Evolutionary conservation across 2,797 vertebrate species (phyloP).

Genomic region (Lutjanus campechanus): DNA sequence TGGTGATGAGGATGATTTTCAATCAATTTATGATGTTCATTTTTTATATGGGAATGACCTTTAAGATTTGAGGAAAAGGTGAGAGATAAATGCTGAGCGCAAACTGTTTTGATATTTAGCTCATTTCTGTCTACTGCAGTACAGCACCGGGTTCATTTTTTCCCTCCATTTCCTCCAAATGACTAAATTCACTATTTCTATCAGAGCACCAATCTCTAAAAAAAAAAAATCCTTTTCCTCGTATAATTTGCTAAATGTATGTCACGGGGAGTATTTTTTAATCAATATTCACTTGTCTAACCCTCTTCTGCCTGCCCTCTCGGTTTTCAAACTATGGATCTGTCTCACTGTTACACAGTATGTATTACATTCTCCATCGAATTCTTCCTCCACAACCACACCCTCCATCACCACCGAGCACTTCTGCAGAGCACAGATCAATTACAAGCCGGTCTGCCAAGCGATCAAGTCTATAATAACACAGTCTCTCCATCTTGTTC

Average conservation of each 20-base stretch:
- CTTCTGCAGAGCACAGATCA: slow-evolving; percentile 79
- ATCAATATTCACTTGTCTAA: slow-evolving; percentile 71
- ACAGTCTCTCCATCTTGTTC: slow-evolving; percentile 80
- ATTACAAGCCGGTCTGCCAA: slow-evolving; percentile 79
- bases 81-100: slow-evolving; percentile 10
- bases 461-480: slow-evolving; percentile 85
- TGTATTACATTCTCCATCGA: slow-evolving; percentile 77
- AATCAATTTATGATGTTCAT: slow-evolving; percentile 18
- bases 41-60: slow-evolving; percentile 21
- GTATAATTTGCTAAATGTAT: slow-evolving; percentile 56
- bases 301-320: slow-evolving; percentile 62
- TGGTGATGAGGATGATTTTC: slow-evolving; percentile 25
- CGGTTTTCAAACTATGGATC: slow-evolving; percentile 74
- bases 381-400: slow-evolving; percentile 73
- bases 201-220: slow-evolving; percentile 28
- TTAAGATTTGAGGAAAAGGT: background rate
- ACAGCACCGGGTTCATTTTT: background rate
- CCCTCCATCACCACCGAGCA: slow-evolving; percentile 69
- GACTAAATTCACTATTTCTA: slow-evolving; percentile 8
- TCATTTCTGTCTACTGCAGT: slow-evolving; percentile 6
- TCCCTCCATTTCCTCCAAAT: slow-evolving; percentile 12
- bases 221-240: slow-evolving; percentile 1
- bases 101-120: slow-evolving; percentile 21
- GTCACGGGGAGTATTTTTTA: slow-evolving; percentile 55
- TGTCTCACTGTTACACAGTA: slow-evolving; percentile 64